Conservation (phyloP, 2,888 invertebrate genomes). For the Rhaphigaster nebulosa region DNA sequence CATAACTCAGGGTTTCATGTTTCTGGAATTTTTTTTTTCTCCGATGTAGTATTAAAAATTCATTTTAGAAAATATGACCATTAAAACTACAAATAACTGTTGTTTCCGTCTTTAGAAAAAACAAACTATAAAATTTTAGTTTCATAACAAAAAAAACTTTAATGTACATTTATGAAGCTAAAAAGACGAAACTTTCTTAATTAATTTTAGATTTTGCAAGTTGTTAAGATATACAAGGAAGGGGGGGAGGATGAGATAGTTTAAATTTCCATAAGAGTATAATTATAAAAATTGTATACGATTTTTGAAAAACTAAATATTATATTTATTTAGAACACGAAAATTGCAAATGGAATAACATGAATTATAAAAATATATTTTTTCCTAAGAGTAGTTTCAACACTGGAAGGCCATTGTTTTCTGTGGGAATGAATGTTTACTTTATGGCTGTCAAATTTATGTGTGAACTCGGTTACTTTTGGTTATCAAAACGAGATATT, state of each 20-base stretch:
- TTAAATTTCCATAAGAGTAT: background rate
- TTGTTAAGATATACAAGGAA: no score
- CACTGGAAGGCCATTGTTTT: constrained; percentile 49
- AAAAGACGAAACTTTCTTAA: no score
- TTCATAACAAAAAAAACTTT: no score
- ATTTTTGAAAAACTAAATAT: background rate
- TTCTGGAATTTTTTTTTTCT: no score
- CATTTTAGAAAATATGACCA: no score
- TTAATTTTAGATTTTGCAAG: no score
- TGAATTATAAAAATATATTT: background rate
- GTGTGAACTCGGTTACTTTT: background rate
- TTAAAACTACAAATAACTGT: no score
- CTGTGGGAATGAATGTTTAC: constrained; percentile 58
- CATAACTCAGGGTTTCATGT: no score
- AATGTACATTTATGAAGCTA: no score
- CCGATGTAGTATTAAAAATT: no score
- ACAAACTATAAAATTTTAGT: no score
- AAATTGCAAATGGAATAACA: background rate
- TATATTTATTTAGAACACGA: background rate
- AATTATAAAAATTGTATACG: background rate
- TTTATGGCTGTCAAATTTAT: constrained; percentile 52
- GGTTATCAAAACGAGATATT: background rate
- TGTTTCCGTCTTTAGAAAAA: no score
- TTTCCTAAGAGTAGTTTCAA: background rate
- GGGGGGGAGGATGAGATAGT: background rate